phyloP scores from a whole-genome alignment of 2,888 invertebrate species.

The Eupithecia subfuscata region DNA sequence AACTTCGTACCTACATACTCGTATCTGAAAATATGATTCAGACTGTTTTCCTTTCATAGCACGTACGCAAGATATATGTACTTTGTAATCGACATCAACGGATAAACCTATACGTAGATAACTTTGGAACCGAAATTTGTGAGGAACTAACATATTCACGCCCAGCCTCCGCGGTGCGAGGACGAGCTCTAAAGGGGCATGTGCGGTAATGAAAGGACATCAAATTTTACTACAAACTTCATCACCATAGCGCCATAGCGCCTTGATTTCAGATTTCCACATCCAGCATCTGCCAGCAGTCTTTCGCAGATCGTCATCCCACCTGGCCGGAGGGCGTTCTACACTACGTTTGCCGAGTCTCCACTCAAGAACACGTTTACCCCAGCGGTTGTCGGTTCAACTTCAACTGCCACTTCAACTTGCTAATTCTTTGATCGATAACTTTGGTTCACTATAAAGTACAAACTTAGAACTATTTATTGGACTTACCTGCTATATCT shows the following conservation, averaged over 20 bases:
- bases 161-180: neutral
- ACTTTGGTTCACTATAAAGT: neutral
- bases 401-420: too few species aligned
- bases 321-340: too few species aligned
- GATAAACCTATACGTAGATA: neutral
- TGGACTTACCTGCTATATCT: neutral
- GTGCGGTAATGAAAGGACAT: too few species aligned
- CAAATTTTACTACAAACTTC: too few species aligned
- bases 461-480: neutral
- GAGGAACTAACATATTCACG: neutral
- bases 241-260: too few species aligned
- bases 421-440: too few species aligned
- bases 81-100: neutral
- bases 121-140: neutral
- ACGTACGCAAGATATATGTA: slow-evolving; percentile 7
- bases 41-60: slow-evolving; percentile 15
- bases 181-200: neutral
- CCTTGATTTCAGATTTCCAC: too few species aligned
- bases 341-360: too few species aligned
- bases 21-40: neutral
- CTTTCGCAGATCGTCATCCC: too few species aligned
- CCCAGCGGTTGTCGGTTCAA: too few species aligned
- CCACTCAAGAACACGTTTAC: too few species aligned
- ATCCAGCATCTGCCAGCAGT: too few species aligned
- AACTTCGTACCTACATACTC: neutral